Base-by-base conservation (phyloP, 2,888 invertebrate genomes). In the Proisotoma minuta region DNA sequence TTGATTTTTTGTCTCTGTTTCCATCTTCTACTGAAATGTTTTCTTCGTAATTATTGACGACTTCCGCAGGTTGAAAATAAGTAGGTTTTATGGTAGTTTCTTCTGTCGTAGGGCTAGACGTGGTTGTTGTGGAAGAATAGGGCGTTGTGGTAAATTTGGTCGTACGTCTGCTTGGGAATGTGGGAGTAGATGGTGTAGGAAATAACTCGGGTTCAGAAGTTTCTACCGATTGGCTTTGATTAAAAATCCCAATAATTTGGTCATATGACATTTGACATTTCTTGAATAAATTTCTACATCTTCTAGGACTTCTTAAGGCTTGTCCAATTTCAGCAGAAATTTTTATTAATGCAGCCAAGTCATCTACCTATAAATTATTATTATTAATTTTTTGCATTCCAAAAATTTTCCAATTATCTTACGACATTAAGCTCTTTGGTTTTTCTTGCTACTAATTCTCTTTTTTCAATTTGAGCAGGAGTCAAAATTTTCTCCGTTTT, bases 301-400 rank as follows among this genome's bases (percentile, higher is more conserved):
- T 62, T 22, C 59, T 47, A n/a, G 64, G 60, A 47, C 54, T 62
- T 34, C 60, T n/a, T 2, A 67, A 27, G 29, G 62, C 62, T 26
- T 65, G 58, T 3, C 67, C 67, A 43, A 67, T 65, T 47, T 67
- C 67, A 8, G 64, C 60, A 27, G 67, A 64, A 49, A 67, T 60
- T 48, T 62, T 59, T 24, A 67, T 67, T 15, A 67, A 40, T 3
- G 64, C 64, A 10, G 67, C 64, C n/a, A 67, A 59, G 52, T 67
- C 67, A 22, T 63, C 64, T 23, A 60, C 63, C 66, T 66, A 29
- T 20, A 15, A 10, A 10, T 34, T 10, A 34, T 10, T 34, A 34
- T 34, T 34, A 10, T 34, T 10, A 10, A 34, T 34, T 34, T 34
- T 34, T 10, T 34, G 15, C 8, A 34, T 10, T 34, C 34, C 8